Evolutionary conservation across 2,797 vertebrate genomes (phyloP), one percentile per base, ranked within the genome.

Genomic region (Cygnus olor): DNA sequence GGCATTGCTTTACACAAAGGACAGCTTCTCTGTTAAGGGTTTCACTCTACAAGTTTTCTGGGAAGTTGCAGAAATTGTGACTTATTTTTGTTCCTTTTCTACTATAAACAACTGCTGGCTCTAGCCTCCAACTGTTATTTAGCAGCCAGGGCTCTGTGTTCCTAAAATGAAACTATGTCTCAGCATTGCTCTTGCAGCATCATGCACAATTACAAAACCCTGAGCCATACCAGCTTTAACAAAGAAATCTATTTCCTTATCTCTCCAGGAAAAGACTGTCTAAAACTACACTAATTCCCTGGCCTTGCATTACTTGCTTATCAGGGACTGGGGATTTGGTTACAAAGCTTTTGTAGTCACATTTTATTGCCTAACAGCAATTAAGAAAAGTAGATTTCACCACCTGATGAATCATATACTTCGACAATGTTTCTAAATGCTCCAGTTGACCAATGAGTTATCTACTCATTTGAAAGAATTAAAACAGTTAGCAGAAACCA

Each of bases 231-330:
- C n/a, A 87, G 25, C 20, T 42, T 86, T 82, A 90, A 73, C 64
- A 93, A 69, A 71, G 83, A 94, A 93, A 90, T 68, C 32, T 28
- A 54, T 74, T 85, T 86, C 83, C 78, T 94, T 95, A 76, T 83
- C 16, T 8, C 77, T 74, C 64, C 74, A 80, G 83, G 89, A 93
- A 93, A 93, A 86, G 30, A 80, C n/a, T 32, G 6, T 40, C 27
- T 82, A 80, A 88, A 93, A 28, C 45, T 45, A 22, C 53, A 88
- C 5, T 25, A 88, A 36, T 80, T 90, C 61, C 56, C 71, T 38
- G 60, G 44, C 68, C 27, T 91, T 74, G 47, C n/a, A 24, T 6
- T 38, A 70, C 89, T 80, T 94, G 40, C 74, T 82, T 93, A 80
- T 73, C 17, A 10, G 14, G 21, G n/a, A 54, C 16, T 18, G 10